phyloP scores from a whole-genome alignment of 2,797 vertebrate genomes.

The Gadopsis marmoratus region DNA sequence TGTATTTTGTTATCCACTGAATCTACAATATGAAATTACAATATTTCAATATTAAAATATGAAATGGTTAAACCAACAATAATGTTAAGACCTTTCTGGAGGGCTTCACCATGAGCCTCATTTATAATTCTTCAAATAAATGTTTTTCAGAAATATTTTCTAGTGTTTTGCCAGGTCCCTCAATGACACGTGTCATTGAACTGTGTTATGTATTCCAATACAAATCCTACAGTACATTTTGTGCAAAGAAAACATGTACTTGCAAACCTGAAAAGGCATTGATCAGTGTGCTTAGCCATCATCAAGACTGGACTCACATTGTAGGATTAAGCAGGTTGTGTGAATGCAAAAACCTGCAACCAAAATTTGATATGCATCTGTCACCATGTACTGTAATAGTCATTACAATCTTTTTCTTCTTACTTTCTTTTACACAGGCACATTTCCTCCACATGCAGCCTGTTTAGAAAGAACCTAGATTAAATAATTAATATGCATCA shows the following conservation, averaged over 20 bases:
- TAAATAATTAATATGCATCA: slow-evolving; percentile 62
- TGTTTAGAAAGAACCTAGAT: slow-evolving; percentile 42
- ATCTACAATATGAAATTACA: background rate
- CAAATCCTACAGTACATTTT: slow-evolving; percentile 8
- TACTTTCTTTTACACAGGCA: slow-evolving; percentile 17
- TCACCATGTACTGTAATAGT: slow-evolving; percentile 41
- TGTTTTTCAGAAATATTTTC: background rate
- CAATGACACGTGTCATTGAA: background rate
- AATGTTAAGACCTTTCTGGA: background rate
- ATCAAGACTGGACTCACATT: background rate
- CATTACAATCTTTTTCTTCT: slow-evolving; percentile 13
- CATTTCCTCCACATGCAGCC: slow-evolving; percentile 32
- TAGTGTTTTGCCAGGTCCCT: background rate
- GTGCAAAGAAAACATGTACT: slow-evolving; percentile 8
- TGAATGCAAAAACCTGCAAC: slow-evolving; percentile 33
- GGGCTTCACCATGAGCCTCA: background rate
- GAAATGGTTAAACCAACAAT: background rate
- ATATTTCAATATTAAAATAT: background rate
- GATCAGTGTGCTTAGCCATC: slow-evolving; percentile 4
- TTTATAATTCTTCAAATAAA: background rate
- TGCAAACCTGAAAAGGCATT: background rate
- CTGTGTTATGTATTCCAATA: slow-evolving; percentile 12
- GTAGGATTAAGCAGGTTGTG: slow-evolving; percentile 9
- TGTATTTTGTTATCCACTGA: background rate
- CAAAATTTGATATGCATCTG: slow-evolving; percentile 41